A percentile compares a stretch with the other conserved stretches of the same genome.
phyloP scores from a whole-genome alignment of 2,888 invertebrate genomes.

The Ischnus inquisitorius region DNA sequence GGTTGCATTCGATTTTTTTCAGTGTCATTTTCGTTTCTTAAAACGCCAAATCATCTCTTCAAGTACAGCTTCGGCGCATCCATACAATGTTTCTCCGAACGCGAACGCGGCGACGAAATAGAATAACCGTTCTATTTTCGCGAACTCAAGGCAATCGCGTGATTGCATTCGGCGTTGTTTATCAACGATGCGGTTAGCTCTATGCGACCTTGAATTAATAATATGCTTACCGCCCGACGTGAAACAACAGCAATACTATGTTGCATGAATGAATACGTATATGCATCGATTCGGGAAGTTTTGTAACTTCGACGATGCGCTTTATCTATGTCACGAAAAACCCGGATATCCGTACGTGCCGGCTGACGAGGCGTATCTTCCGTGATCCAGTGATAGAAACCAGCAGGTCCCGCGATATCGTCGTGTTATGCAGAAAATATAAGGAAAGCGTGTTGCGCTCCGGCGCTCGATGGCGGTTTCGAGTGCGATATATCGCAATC shows the following conservation, averaged over 20 bases:
- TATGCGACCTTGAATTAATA: constrained; percentile 38
- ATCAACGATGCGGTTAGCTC: constrained; percentile 3
- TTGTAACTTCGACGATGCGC: background rate
- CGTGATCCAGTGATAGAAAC: constrained; percentile 8
- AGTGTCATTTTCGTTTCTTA: background rate
- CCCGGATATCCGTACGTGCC: background rate
- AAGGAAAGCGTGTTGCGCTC: background rate
- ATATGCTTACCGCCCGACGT: background rate
- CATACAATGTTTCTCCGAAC: background rate
- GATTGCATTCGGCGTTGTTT: constrained; percentile 41
- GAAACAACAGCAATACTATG: constrained; percentile 5
- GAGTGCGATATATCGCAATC: constrained; percentile 11
- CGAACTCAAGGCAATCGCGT: constrained; percentile 6
- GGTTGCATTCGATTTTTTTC: too few relatives aligned
- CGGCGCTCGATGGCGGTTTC: background rate
- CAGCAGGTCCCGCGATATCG: background rate
- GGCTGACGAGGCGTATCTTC: background rate
- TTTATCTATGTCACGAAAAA: background rate
- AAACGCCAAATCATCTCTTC: background rate
- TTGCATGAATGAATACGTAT: background rate
- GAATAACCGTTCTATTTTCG: constrained; percentile 49
- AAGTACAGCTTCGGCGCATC: background rate
- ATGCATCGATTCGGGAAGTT: background rate
- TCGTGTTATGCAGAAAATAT: background rate
- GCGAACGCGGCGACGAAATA: background rate